Evolutionary conservation across 2,888 invertebrate species (phyloP).

Genomic region (Rhogogaster chlorosoma): DNA sequence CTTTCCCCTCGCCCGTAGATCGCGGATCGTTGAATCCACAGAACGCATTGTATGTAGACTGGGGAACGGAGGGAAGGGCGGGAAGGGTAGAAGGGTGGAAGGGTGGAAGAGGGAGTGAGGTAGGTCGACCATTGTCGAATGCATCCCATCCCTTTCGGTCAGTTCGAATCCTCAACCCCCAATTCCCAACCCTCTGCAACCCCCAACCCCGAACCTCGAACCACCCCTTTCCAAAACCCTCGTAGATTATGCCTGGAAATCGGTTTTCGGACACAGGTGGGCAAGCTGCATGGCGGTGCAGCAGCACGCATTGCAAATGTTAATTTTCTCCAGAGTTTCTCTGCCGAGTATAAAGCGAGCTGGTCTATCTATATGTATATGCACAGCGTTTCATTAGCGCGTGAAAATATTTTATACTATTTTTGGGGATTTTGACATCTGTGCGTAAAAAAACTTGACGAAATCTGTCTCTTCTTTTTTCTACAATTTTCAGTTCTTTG

Average conservation of each 20-base stretch:
- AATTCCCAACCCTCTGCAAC: neutral
- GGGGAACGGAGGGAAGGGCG: neutral
- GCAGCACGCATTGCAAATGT: constrained; percentile 48
- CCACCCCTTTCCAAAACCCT: neutral
- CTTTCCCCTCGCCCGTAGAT: neutral
- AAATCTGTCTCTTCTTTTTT: neutral
- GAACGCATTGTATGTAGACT: constrained; percentile 49
- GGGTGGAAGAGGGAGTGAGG: neutral
- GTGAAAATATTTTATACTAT: neutral
- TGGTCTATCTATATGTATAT: too few relatives aligned
- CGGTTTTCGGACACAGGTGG: constrained; percentile 51
- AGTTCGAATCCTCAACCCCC: constrained; percentile 12
- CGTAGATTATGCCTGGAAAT: constrained; percentile 54
- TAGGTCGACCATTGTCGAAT: constrained; percentile 50
- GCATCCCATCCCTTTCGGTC: constrained; percentile 43
- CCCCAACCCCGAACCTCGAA: neutral
- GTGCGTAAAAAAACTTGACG: neutral
- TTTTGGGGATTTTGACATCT: neutral
- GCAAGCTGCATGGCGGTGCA: constrained; percentile 13
- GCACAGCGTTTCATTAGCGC: neutral
- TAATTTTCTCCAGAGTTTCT: constrained; percentile 49
- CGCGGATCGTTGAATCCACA: constrained; percentile 53
- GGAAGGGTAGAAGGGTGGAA: neutral
- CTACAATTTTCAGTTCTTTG: neutral
- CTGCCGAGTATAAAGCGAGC: neutral